Evolutionary conservation across 2,797 vertebrate genomes (phyloP).

Genomic region (Netta rufina): DNA sequence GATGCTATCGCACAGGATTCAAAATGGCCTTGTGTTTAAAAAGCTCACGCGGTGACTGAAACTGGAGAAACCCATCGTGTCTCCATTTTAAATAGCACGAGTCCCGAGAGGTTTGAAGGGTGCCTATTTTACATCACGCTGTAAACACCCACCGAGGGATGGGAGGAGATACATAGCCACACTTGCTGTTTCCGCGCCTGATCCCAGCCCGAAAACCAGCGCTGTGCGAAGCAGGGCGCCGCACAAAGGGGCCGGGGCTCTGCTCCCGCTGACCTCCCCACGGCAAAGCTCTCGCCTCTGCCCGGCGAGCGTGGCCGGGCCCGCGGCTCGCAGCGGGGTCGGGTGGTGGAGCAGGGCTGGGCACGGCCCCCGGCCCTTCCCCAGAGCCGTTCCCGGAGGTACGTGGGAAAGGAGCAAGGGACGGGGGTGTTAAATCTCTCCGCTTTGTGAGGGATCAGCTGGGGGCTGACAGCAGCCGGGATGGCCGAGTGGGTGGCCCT

Average conservation of each 20-base stretch:
- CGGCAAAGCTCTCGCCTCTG: constrained; percentile 21
- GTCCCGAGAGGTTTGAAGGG: constrained; percentile 26
- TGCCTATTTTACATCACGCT: constrained; percentile 49
- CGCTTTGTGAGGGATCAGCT: constrained; percentile 60
- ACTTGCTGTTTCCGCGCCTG: not conserved
- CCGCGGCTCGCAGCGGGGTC: not conserved
- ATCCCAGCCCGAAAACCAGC: constrained; percentile 5
- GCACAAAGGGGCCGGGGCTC: constrained; percentile 31
- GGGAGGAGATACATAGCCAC: constrained; percentile 57
- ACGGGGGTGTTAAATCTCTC: constrained; percentile 37
- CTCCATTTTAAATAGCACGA: constrained; percentile 37
- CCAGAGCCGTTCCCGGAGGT: constrained; percentile 50
- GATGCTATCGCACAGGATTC: constrained; percentile 45
- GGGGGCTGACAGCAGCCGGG: constrained; percentile 67
- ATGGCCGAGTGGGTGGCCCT: constrained; percentile 75
- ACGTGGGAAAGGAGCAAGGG: constrained; percentile 66
- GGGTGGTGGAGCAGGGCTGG: not conserved
- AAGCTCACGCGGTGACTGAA: constrained; percentile 25
- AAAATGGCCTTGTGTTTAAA: constrained; percentile 23
- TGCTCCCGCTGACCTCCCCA: not conserved
- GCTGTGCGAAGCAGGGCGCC: not conserved
- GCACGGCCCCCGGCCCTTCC: not conserved
- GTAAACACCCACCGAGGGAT: constrained; percentile 62
- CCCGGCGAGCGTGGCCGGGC: not conserved
- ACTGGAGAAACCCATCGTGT: constrained; percentile 29